Base-by-base conservation (phyloP, 1,140 invertebrate species). In the Papilio dardanus region DNA sequence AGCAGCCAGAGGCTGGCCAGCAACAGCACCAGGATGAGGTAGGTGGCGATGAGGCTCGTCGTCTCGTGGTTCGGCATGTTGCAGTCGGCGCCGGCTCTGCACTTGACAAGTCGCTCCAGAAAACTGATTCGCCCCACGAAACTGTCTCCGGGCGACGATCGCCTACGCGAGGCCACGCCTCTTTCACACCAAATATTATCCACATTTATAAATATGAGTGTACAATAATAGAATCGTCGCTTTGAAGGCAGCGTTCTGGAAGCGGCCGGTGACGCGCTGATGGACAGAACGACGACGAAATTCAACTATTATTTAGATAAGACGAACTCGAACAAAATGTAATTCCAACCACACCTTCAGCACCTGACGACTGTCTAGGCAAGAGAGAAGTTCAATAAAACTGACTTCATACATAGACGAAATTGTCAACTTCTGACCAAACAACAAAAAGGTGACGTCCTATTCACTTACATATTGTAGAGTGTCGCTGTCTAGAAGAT, bases 1-100 rank as follows among this genome's bases (percentile, higher is more conserved):
- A 94, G 87, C 28, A 94, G 82, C 93, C 93, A 94, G 10, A 94
- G 87, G 66, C 91, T 91, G 69, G 92, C 88, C n/a, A 94, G 86
- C n/a, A 94, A 86, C 14, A 94, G 91, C 81, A 94, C 90, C 88
- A 94, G 85, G 86, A 94, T 94, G 77, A 94, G 86, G 82, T 94
- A 94, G 81, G 93, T 94, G 79, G 92, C 92, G 81, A 91, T 89
- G 54, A 94, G 87, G 84, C 88, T 94, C 54, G 92, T 93, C 58
- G 93, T 93, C 87, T 94, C 93, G 85, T 93, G 89, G 85, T 94
- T 89, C 67, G 93, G 92, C 93, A 94, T 94, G 71, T 81, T 84
- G 86, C 58, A 73, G 19, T 74, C 66, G 66, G 54, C 74, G 76
- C 71, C 76, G 80, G 77, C 80, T 84, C 83, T 80, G 84, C 85